Evolutionary conservation across 2,888 invertebrate genomes (phyloP).

Genomic region (Oscheius myriophilus): DNA sequence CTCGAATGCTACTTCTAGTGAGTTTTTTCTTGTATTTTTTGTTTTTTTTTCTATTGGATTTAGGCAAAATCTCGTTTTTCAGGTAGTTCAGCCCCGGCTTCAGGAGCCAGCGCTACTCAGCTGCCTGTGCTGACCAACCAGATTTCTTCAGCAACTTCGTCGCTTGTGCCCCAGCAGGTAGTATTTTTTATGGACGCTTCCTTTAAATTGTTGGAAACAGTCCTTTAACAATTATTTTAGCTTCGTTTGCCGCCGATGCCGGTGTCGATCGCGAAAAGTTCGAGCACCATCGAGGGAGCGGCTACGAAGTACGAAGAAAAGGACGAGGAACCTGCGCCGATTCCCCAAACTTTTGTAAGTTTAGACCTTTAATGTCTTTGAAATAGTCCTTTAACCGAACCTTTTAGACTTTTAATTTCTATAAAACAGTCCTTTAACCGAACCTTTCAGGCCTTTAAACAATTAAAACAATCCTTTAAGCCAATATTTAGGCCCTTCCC

Average conservation of each 20-base stretch:
- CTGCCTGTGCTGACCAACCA: not conserved
- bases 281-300: slow-evolving; percentile 10
- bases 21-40: no score
- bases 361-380: not conserved
- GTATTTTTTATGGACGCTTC: slow-evolving; percentile 21
- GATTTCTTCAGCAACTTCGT: slow-evolving; percentile 15
- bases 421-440: no score
- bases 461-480: not conserved
- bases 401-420: no score
- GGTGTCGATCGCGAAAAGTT: not conserved
- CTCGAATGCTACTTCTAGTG: not conserved
- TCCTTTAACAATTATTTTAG: slow-evolving; percentile 10
- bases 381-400: no score
- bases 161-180: slow-evolving; percentile 26
- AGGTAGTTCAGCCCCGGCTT: not conserved
- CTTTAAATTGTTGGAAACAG: no score
- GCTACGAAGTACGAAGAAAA: slow-evolving; percentile 19
- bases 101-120: slow-evolving; percentile 4
- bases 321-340: slow-evolving; percentile 8
- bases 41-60: not conserved
- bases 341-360: slow-evolving; percentile 27
- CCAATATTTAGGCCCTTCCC: slow-evolving; percentile 49
- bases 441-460: no score
- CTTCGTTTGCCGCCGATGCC: slow-evolving; percentile 18
- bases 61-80: not conserved